Percentiles rank a stretch among this genome's conserved stretches.
phyloP scores from a whole-genome alignment of 2,888 invertebrate genomes.

The Meandrusa payeni region DNA sequence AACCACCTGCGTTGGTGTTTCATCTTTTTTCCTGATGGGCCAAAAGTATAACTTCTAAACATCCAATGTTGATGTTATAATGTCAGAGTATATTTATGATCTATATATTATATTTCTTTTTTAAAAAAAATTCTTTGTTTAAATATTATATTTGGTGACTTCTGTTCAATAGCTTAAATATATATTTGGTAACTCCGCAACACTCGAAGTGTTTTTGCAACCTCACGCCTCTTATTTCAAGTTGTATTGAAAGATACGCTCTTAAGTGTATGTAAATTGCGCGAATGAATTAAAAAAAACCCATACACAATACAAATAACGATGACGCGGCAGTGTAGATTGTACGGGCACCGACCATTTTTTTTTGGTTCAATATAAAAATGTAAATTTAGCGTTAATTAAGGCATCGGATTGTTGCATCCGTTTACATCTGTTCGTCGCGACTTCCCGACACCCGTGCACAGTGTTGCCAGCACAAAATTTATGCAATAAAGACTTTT shows the following conservation, averaged over 20 bases:
- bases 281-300: slow-evolving; percentile 7
- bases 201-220: background rate
- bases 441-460: slow-evolving; percentile 15
- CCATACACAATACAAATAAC: slow-evolving; percentile 8
- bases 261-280: slow-evolving; percentile 5
- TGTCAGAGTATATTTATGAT: too few relatives aligned
- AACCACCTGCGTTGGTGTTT: too few relatives aligned
- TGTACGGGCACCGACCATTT: slow-evolving; percentile 26
- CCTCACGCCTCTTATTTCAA: background rate
- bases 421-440: slow-evolving; percentile 40
- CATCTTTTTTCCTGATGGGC: too few relatives aligned
- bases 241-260: background rate
- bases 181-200: too few relatives aligned
- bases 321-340: slow-evolving; percentile 19
- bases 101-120: too few relatives aligned
- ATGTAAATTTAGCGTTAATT: slow-evolving; percentile 36
- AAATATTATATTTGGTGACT: slow-evolving; percentile 1
- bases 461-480: slow-evolving; percentile 19
- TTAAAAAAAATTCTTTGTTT: too few relatives aligned
- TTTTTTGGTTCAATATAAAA: slow-evolving; percentile 33
- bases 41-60: too few relatives aligned
- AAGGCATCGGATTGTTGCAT: slow-evolving; percentile 32
- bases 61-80: too few relatives aligned
- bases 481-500: too few relatives aligned
- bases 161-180: slow-evolving; percentile 5